Percentiles rank a stretch among this genome's conserved stretches.
Conservation (phyloP, 1,140 invertebrate genomes). For the Himalopsyche phryganea region DNA sequence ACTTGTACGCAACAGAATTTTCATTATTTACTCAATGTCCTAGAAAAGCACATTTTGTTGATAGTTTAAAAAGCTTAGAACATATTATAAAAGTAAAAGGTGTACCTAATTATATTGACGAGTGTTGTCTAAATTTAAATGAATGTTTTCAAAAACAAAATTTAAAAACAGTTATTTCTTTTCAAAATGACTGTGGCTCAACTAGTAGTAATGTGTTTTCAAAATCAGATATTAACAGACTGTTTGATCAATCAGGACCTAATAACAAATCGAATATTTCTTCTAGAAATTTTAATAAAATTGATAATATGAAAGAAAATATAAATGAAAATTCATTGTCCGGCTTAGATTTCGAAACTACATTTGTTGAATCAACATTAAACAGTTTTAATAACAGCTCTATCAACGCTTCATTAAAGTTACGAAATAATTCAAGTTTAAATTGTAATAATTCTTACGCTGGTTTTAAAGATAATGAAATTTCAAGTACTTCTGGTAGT, state of each 20-base stretch:
- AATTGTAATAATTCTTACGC: neutral
- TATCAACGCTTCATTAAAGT: conserved; percentile 1
- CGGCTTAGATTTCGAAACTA: conserved; percentile 24
- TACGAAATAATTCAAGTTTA: neutral
- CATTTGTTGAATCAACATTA: conserved; percentile 15
- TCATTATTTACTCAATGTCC: conserved; percentile 22
- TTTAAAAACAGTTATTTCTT: neutral
- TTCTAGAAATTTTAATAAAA: neutral
- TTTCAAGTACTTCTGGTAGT: neutral
- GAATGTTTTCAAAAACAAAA: neutral
- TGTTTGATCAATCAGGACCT: neutral
- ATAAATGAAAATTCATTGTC: conserved; percentile 11
- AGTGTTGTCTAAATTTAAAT: conserved; percentile 13
- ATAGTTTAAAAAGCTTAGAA: conserved; percentile 14
- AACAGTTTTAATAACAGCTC: neutral
- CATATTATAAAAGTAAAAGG: neutral
- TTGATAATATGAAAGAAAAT: neutral
- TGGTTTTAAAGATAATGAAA: too few relatives aligned
- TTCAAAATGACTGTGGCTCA: neutral
- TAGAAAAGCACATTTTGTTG: conserved; percentile 9
- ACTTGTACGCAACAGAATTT: conserved; percentile 24
- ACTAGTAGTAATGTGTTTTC: neutral
- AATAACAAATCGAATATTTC: neutral
- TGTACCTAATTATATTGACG: neutral
- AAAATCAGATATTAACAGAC: neutral